phyloP scores from a whole-genome alignment of 1,140 invertebrate genomes.

The Formica exsecta region DNA sequence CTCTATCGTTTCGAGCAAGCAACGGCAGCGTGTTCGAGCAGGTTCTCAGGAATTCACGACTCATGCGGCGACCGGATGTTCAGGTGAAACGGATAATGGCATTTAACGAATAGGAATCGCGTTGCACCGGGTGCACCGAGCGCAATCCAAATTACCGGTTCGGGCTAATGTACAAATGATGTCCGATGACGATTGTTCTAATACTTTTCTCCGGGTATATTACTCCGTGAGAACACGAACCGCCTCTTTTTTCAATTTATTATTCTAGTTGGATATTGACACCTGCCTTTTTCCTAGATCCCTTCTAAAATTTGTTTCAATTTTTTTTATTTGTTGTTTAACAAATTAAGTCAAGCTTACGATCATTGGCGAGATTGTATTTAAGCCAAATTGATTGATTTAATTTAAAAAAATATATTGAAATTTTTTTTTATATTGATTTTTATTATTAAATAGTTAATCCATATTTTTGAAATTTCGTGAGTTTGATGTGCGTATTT shows the following conservation, averaged over 20 bases:
- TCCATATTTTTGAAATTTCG: neutral
- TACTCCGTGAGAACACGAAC: conserved; percentile 77
- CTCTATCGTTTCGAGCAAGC: conserved; percentile 66
- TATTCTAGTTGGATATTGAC: neutral
- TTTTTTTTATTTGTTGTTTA: neutral
- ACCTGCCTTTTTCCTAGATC: neutral
- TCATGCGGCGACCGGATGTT: conserved; percentile 82
- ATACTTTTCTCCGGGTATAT: conserved; percentile 73
- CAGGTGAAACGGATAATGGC: conserved; percentile 85
- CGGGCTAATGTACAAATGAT: conserved; percentile 82
- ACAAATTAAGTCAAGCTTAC: neutral
- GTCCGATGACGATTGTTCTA: conserved; percentile 80
- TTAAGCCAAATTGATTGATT: neutral
- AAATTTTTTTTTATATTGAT: neutral
- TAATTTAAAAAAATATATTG: neutral
- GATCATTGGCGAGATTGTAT: neutral
- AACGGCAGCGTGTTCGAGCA: conserved; percentile 71
- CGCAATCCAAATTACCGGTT: conserved; percentile 81
- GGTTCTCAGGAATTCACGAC: conserved; percentile 84
- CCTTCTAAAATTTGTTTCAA: neutral
- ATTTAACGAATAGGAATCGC: conserved; percentile 80
- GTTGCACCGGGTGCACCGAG: conserved; percentile 69
- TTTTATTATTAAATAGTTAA: conserved; percentile 33
- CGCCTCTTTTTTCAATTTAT: neutral
- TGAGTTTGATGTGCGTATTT: neutral